Percentiles rank a stretch among this genome's conserved stretches.
Evolutionary conservation across 2,797 vertebrate species (phyloP).

Genomic region (Streptopelia turtur): DNA sequence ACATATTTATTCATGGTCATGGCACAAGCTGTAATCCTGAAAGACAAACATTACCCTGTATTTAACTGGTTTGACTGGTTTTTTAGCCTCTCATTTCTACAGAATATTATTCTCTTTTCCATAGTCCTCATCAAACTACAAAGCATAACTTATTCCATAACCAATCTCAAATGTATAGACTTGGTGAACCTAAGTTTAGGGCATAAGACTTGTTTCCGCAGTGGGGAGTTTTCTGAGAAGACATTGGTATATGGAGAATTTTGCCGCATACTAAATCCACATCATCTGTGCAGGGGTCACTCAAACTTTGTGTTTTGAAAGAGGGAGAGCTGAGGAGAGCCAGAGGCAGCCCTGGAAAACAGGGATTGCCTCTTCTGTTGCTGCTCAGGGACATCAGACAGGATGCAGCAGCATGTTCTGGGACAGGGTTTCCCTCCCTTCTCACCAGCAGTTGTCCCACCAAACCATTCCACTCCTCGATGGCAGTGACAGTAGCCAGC

Average conservation of each 20-base stretch:
- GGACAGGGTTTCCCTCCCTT: not conserved
- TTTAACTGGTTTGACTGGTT: not conserved
- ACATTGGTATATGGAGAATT: not conserved
- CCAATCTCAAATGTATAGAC: not conserved
- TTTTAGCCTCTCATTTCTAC: not conserved
- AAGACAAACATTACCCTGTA: slow-evolving; percentile 11
- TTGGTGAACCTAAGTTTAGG: not conserved
- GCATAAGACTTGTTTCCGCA: rapidly evolving
- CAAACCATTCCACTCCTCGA: not conserved
- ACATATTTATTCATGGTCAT: slow-evolving; percentile 98
- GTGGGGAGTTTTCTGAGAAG: not conserved
- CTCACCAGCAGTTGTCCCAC: not conserved
- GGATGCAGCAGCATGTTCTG: not conserved
- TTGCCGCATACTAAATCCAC: not conserved
- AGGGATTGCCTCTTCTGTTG: not conserved
- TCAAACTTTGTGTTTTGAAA: not conserved
- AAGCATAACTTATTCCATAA: not conserved
- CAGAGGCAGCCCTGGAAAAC: not conserved
- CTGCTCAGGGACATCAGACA: not conserved
- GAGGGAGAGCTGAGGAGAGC: not conserved
- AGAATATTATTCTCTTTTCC: not conserved
- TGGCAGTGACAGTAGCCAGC: not conserved
- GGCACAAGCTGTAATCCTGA: slow-evolving; percentile 93
- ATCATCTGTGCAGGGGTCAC: not conserved
- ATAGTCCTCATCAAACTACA: not conserved